These are phyloP conservation scores for Limnephilus marmoratus DNA, from an alignment of 2,888 invertebrate genomes.

Conservation along the genomic window DNA sequence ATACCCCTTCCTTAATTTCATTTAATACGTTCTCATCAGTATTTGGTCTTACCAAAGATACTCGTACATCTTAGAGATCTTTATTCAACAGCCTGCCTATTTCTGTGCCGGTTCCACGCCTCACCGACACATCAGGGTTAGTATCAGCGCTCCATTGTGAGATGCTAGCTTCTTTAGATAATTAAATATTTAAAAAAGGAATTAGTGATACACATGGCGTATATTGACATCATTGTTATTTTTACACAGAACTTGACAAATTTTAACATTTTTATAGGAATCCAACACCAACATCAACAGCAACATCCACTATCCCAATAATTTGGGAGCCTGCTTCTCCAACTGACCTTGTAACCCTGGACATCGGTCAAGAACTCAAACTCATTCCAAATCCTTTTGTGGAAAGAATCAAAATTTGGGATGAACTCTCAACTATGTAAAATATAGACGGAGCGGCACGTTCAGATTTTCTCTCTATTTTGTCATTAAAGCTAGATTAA, in stretches of 20 bases:
- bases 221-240: not conserved
- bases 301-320: not conserved
- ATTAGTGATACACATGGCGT: not conserved
- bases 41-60: no score
- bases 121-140: no score
- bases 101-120: no score
- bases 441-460: not conserved
- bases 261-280: slow-evolving; percentile 11
- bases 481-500: not conserved
- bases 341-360: not conserved
- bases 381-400: slow-evolving; percentile 25
- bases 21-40: no score
- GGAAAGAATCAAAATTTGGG: not conserved
- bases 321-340: slow-evolving; percentile 1
- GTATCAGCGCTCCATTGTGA: no score
- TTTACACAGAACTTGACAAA: not conserved
- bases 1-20: no score
- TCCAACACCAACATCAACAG: slow-evolving; percentile 5
- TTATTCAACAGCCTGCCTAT: no score
- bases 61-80: no score
- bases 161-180: no score
- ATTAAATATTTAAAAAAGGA: no score
- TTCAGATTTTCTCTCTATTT: not conserved
- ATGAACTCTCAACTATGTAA: not conserved
- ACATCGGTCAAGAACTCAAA: not conserved